Conservation (phyloP, 92 coral and sea anemone species). For the Scolanthus callimorphus region DNA sequence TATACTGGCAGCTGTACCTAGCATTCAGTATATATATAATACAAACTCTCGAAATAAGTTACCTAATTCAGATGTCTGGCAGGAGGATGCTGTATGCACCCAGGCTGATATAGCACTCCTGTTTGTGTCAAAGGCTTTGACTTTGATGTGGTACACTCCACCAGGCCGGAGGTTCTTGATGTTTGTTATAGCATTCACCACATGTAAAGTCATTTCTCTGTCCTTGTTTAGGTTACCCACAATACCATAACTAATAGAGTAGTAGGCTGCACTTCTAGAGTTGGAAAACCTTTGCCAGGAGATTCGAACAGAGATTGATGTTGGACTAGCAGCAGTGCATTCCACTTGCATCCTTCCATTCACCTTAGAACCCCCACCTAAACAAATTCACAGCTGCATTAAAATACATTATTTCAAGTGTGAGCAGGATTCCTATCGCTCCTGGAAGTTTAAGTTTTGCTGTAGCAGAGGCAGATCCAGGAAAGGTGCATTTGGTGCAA, state of each 20-base stretch:
- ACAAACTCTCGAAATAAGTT: too few species aligned
- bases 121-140: slow-evolving; percentile 15
- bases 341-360: slow-evolving; percentile 15
- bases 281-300: slow-evolving; percentile 50
- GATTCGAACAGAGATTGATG: slow-evolving; percentile 41
- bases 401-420: too few species aligned
- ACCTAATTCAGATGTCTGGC: slow-evolving; percentile 58
- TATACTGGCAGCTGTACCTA: too few species aligned
- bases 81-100: slow-evolving; percentile 1
- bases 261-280: slow-evolving; percentile 29
- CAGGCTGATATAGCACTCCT: slow-evolving; percentile 1
- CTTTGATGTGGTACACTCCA: slow-evolving; percentile 28
- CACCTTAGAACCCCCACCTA: too few species aligned
- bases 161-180: slow-evolving; percentile 41
- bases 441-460: too few species aligned
- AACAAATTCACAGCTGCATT: too few species aligned
- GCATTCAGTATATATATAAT: too few species aligned
- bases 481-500: too few species aligned
- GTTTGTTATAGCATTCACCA: slow-evolving; percentile 3
- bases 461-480: too few species aligned
- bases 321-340: slow-evolving; percentile 43
- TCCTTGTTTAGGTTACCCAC: slow-evolving; percentile 24
- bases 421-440: too few species aligned
- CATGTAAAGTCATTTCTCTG: slow-evolving; percentile 7
- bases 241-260: slow-evolving; percentile 40